These are phyloP conservation scores for Brachypalpus laphriformis DNA, from an alignment of 2,888 invertebrate species.

Conservation along the genomic window DNA sequence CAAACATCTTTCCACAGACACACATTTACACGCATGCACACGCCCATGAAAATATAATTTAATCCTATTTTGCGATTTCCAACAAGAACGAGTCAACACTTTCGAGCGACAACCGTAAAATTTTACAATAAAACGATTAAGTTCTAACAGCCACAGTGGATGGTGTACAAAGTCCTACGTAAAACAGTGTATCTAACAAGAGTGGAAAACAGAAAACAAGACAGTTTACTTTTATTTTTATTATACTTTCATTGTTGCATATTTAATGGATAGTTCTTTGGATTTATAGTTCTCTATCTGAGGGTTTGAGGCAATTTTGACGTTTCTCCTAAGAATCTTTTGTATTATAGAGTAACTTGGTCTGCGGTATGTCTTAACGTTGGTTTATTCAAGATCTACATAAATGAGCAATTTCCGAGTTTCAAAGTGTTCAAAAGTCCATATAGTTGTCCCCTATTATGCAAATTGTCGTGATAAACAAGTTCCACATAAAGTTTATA, in stretches of 20 bases:
- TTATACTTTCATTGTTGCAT: constrained; percentile 34
- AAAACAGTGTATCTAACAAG: constrained; percentile 1
- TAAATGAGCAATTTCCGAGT: not conserved
- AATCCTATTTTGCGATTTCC: constrained; percentile 40
- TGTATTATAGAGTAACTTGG: not conserved
- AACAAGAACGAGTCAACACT: constrained; percentile 48
- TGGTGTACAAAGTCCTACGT: constrained; percentile 6
- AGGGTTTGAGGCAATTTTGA: not conserved
- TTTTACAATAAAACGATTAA: constrained; percentile 55
- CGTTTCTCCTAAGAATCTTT: not conserved
- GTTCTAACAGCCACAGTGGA: constrained; percentile 17
- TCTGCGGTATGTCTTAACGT: not conserved
- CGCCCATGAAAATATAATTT: constrained; percentile 31
- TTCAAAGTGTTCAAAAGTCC: not conserved
- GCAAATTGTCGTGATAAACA: not conserved
- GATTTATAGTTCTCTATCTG: not conserved
- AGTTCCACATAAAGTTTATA: not conserved
- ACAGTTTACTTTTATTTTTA: constrained; percentile 43
- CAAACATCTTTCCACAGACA: not conserved
- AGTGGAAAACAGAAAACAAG: not conserved
- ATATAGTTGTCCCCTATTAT: not conserved
- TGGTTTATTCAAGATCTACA: not conserved
- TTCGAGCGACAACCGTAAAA: constrained; percentile 33
- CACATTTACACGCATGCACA: not conserved
- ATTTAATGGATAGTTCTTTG: constrained; percentile 13